phyloP scores from a whole-genome alignment of 2,113 vertebrate species.

The Pseudois nayaur region DNA sequence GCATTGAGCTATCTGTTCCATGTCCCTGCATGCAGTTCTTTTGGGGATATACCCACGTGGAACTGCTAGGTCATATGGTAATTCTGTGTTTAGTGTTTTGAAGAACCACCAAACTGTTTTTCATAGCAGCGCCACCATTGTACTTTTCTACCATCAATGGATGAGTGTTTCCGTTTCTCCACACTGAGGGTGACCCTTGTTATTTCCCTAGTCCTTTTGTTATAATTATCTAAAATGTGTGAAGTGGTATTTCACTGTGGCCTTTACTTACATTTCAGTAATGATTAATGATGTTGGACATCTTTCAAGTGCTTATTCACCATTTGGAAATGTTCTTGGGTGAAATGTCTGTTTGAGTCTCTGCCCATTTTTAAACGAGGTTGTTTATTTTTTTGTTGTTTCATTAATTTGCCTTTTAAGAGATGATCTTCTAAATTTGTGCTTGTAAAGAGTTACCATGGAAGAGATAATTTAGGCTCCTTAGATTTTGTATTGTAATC shows the following conservation, averaged over 20 bases:
- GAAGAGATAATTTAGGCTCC: background rate
- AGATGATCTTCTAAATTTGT: background rate
- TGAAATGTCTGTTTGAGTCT: background rate
- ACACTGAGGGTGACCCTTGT: background rate
- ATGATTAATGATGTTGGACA: background rate
- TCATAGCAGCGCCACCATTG: background rate
- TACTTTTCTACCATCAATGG: accelerated
- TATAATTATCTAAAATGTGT: background rate
- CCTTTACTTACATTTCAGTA: background rate
- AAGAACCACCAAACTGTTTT: background rate
- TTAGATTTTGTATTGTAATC: background rate
- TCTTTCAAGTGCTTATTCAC: background rate
- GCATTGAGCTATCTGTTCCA: background rate
- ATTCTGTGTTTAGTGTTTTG: background rate
- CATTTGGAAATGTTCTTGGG: background rate
- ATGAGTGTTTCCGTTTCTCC: background rate
- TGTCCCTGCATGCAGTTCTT: background rate
- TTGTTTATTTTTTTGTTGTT: background rate
- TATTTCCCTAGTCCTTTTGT: background rate
- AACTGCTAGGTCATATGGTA: background rate
- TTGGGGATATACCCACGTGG: no score
- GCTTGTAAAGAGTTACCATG: background rate
- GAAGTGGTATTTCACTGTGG: background rate
- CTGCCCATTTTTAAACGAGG: background rate
- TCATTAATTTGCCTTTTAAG: background rate